Evolutionary conservation across 2,888 invertebrate species (phyloP).

Genomic region (Dorcus hopei): DNA sequence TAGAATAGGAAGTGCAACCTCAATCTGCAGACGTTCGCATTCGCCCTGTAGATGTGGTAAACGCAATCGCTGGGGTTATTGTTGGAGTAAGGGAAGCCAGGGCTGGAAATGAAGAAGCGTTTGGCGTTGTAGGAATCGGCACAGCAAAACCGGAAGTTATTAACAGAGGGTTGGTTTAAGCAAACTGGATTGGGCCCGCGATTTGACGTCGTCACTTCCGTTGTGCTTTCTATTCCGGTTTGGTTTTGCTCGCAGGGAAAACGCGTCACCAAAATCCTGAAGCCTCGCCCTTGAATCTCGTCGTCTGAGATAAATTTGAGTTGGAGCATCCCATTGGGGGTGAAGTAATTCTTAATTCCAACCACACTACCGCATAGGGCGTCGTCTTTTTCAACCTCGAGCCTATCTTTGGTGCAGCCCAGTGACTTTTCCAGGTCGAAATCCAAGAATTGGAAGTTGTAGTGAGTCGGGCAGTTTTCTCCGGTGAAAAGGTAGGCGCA

Average conservation of each 20-base stretch:
- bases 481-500: slow-evolving; percentile 55
- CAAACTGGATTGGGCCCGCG: neutral
- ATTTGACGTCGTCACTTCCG: neutral
- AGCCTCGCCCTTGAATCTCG: slow-evolving; percentile 44
- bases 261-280: slow-evolving; percentile 54
- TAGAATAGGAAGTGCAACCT: slow-evolving; percentile 57
- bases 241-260: neutral
- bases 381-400: slow-evolving; percentile 52
- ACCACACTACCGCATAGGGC: slow-evolving; percentile 53
- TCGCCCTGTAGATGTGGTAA: slow-evolving; percentile 52
- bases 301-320: slow-evolving; percentile 51
- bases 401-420: slow-evolving; percentile 53
- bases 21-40: slow-evolving; percentile 52
- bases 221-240: neutral
- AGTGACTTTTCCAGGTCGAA: slow-evolving; percentile 52
- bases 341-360: slow-evolving; percentile 51
- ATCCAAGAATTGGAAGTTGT: slow-evolving; percentile 56
- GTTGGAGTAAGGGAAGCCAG: slow-evolving; percentile 54
- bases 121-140: slow-evolving; percentile 46
- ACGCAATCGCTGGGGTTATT: slow-evolving; percentile 50
- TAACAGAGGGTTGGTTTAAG: neutral
- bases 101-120: slow-evolving; percentile 55
- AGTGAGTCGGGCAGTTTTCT: slow-evolving; percentile 52
- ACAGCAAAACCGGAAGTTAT: slow-evolving; percentile 43
- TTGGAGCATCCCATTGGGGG: slow-evolving; percentile 50